Conservation (phyloP, 2,888 invertebrate species). For the Apamea sordens region DNA sequence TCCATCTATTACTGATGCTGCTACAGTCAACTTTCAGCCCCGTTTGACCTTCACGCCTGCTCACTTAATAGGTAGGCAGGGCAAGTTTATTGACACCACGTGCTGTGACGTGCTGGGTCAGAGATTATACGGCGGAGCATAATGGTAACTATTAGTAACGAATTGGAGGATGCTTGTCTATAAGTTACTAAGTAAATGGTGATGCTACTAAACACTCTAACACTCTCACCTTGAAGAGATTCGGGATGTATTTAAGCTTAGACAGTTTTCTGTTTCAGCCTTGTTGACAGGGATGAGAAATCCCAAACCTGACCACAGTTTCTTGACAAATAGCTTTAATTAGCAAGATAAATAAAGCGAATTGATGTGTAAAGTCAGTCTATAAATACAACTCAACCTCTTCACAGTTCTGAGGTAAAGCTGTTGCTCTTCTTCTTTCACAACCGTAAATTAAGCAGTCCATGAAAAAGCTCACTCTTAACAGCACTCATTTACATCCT, state of each 20-base stretch:
- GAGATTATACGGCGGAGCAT: slow-evolving; percentile 24
- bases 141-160: slow-evolving; percentile 1
- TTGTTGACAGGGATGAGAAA: not conserved
- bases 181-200: not conserved
- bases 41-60: slow-evolving; percentile 48
- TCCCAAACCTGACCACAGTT: not conserved
- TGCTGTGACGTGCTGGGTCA: slow-evolving; percentile 49
- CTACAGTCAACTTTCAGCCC: not conserved
- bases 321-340: not conserved
- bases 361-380: not conserved
- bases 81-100: slow-evolving; percentile 53
- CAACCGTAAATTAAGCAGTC: not conserved
- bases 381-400: not conserved
- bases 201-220: not conserved
- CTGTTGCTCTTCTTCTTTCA: not conserved
- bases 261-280: not conserved
- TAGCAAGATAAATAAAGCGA: not conserved
- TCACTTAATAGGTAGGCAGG: slow-evolving; percentile 39
- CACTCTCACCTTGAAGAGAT: too few species aligned
- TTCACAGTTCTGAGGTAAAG: not conserved
- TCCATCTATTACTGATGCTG: not conserved
- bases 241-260: not conserved
- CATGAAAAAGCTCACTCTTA: not conserved
- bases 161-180: slow-evolving; percentile 10
- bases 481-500: not conserved